phyloP scores from a whole-genome alignment of 2,888 invertebrate genomes.

The Phragmatobia fuliginosa region DNA sequence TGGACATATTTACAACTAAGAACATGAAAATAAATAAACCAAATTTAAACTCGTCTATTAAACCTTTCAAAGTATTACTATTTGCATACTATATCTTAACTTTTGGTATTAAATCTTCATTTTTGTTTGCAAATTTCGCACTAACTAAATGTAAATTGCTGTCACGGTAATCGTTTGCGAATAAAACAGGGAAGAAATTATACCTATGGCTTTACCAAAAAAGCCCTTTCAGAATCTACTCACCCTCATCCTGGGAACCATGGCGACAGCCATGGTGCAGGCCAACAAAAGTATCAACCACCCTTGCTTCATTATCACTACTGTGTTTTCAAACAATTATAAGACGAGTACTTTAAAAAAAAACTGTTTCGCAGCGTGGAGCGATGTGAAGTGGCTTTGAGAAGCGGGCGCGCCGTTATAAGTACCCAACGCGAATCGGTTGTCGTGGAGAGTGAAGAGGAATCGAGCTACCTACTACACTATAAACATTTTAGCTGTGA shows the following conservation, averaged over 20 bases:
- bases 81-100: neutral
- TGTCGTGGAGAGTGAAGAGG: constrained; percentile 46
- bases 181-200: neutral
- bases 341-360: constrained; percentile 26
- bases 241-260: constrained; percentile 69
- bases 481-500: constrained; percentile 14
- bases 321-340: neutral
- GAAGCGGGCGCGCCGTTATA: constrained; percentile 57
- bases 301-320: constrained; percentile 61
- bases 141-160: no score
- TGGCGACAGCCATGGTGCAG: constrained; percentile 63
- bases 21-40: neutral
- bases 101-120: no score
- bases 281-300: constrained; percentile 61
- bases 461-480: constrained; percentile 37
- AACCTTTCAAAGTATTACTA: neutral
- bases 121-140: no score
- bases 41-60: neutral
- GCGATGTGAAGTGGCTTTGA: constrained; percentile 65
- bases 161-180: neutral
- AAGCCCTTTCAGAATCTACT: constrained; percentile 43
- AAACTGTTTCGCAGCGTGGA: constrained; percentile 47
- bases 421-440: constrained; percentile 47
- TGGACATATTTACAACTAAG: neutral
- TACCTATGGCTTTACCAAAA: neutral